Base-by-base conservation (phyloP, 2,113 vertebrate genomes). In the Mandrillus leucophaeus region DNA sequence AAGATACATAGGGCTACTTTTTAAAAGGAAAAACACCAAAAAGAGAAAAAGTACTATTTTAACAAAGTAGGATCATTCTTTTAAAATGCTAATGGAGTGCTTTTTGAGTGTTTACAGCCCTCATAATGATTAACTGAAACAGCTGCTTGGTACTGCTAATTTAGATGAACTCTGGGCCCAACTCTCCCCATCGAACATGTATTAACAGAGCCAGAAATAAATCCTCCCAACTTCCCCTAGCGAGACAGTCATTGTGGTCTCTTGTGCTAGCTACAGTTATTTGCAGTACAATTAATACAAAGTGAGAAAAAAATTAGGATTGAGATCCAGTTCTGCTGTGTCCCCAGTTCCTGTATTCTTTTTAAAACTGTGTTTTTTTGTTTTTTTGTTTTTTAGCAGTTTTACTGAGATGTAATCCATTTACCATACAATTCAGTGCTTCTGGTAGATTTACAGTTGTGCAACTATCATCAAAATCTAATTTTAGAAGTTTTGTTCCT, bases 71-170 rank as follows among this genome's bases (percentile, higher is more conserved):
- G 45, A 95, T 18, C 22, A 25, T 35, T 90, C 45, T 59, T 90
- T 85, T 45, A 85, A 93, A 95, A 78, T 93, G 55, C 22, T 91
- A 94, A 82, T 35, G 38, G 59, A 82, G 40, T 18, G 27, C 7
- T 75, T 52, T 97, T 70, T 68, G 22, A 82, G 45, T 61, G 27
- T 92, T 88, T 89, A 86, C 32, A 66, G 40, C 40, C 48, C 45
- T 97, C 45, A 64, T 72, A 50, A 66, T 95, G 95, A 95, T 84
- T 89, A 95, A 84, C 76, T 70, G 40, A 88, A 96, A 80, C 96
- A 97, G 86, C 92, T 97, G 96, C 72, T 88, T 90, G 50, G 12
- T 85, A 72, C 50, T 89, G 66, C 70, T 76, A 72, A 95, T 81
- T 92, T 92, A 93, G 82, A 72, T 52, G 35, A 94, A 85, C 73